A percentile compares a stretch with the other conserved stretches of the same genome.
Evolutionary conservation across 1,140 invertebrate genomes (phyloP).

Genomic region (Belonocnema kinseyi): DNA sequence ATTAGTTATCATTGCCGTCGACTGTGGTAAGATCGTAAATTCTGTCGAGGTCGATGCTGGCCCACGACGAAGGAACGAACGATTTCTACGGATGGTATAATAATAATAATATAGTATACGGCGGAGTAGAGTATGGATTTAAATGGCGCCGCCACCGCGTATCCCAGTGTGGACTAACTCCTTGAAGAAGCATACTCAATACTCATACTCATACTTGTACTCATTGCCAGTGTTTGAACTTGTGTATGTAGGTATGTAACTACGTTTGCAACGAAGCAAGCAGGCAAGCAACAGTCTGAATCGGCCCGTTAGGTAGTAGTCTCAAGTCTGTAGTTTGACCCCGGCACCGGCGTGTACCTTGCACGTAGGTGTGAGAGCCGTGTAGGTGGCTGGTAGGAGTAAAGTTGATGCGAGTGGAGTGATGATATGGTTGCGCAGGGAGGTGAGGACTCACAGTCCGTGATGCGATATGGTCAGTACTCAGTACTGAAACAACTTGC

Average conservation of each 20-base stretch:
- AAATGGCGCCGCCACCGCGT: conserved; percentile 43
- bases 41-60: conserved; percentile 28
- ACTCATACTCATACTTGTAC: too few species aligned
- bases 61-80: conserved; percentile 21
- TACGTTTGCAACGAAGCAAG: neutral
- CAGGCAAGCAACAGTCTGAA: conserved; percentile 6
- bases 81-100: conserved; percentile 60
- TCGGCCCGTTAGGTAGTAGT: neutral
- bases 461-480: conserved; percentile 24
- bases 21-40: conserved; percentile 17
- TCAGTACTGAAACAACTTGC: conserved; percentile 22
- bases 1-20: conserved; percentile 23
- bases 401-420: conserved; percentile 20
- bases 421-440: conserved; percentile 24
- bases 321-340: conserved; percentile 6
- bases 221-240: neutral
- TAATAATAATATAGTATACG: conserved; percentile 23
- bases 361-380: conserved; percentile 49
- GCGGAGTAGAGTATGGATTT: conserved; percentile 38
- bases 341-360: conserved; percentile 23
- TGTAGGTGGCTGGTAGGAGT: conserved; percentile 52
- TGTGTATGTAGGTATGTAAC: conserved; percentile 6
- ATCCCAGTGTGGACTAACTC: conserved; percentile 23
- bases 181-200: conserved; percentile 16
- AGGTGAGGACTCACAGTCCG: conserved; percentile 22